phyloP scores from a whole-genome alignment of 2,888 invertebrate genomes.

The Lepidochitona cinerea region DNA sequence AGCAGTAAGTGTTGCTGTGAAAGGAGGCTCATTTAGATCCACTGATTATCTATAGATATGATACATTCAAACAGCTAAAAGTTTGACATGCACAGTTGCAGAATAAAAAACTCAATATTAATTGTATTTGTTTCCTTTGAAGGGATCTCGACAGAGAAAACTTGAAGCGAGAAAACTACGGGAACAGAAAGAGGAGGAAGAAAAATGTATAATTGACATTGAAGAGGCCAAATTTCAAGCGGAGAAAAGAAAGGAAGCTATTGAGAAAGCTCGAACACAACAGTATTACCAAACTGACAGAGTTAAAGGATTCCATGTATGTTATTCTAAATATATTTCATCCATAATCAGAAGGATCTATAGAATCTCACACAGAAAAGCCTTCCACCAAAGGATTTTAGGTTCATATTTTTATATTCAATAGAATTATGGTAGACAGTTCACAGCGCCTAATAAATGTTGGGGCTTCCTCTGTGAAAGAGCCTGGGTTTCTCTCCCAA shows the following conservation, averaged over 20 bases:
- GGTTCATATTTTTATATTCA: no score
- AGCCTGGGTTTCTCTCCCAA: no score
- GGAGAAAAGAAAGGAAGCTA: slow-evolving; percentile 65
- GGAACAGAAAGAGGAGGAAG: slow-evolving; percentile 69
- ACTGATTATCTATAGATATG: background rate
- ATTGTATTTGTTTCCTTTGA: background rate
- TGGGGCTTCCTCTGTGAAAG: no score
- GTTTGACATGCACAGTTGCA: background rate
- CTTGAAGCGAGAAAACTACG: slow-evolving; percentile 65
- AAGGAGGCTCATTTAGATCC: background rate
- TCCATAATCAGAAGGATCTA: no score
- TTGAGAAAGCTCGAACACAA: slow-evolving; percentile 70
- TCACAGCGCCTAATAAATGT: no score
- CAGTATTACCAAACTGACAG: slow-evolving; percentile 71
- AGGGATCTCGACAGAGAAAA: slow-evolving; percentile 69
- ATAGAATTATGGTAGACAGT: no score
- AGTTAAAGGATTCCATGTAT: slow-evolving; percentile 70
- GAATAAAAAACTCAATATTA: background rate
- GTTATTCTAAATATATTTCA: no score
- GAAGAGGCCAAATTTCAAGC: slow-evolving; percentile 70
- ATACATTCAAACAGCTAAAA: background rate
- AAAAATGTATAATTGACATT: slow-evolving; percentile 61
- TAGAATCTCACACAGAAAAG: no score
- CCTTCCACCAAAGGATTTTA: no score
- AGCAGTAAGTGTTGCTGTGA: slow-evolving; percentile 54